phyloP scores from a whole-genome alignment of 1,140 invertebrate species.

The Scaptomyza montana region DNA sequence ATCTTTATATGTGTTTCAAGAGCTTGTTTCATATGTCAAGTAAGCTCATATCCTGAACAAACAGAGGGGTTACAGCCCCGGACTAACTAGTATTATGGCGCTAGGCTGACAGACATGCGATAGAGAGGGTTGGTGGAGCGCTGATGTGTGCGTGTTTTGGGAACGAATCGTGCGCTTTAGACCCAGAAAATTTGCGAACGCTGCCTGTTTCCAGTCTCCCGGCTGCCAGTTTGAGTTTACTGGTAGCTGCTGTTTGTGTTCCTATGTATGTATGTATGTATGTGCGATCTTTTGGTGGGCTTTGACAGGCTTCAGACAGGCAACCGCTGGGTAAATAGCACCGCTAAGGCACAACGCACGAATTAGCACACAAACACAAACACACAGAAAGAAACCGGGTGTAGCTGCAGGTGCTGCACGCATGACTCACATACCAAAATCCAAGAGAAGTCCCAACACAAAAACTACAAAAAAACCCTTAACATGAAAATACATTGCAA shows the following conservation, averaged over 20 bases:
- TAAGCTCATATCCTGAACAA: slow-evolving; percentile 56
- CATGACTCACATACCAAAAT: slow-evolving; percentile 70
- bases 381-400: slow-evolving; percentile 32
- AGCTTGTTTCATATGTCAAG: slow-evolving; percentile 69
- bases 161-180: slow-evolving; percentile 63
- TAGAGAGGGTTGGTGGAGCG: not conserved
- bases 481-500: slow-evolving; percentile 13
- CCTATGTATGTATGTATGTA: not conserved
- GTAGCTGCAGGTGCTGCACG: slow-evolving; percentile 61
- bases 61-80: slow-evolving; percentile 33
- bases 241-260: slow-evolving; percentile 22
- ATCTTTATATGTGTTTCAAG: slow-evolving; percentile 16
- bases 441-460: slow-evolving; percentile 9
- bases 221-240: not conserved
- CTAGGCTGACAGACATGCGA: slow-evolving; percentile 21
- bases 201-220: slow-evolving; percentile 19
- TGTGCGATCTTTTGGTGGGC: slow-evolving; percentile 27
- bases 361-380: slow-evolving; percentile 55
- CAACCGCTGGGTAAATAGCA: slow-evolving; percentile 42
- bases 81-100: slow-evolving; percentile 46
- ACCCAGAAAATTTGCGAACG: slow-evolving; percentile 45
- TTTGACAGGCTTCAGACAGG: slow-evolving; percentile 69
- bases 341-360: slow-evolving; percentile 67
- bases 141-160: slow-evolving; percentile 57
- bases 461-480: not conserved